Evolutionary conservation across 2,888 invertebrate species (phyloP).

Genomic region (Euzophera pinguis): DNA sequence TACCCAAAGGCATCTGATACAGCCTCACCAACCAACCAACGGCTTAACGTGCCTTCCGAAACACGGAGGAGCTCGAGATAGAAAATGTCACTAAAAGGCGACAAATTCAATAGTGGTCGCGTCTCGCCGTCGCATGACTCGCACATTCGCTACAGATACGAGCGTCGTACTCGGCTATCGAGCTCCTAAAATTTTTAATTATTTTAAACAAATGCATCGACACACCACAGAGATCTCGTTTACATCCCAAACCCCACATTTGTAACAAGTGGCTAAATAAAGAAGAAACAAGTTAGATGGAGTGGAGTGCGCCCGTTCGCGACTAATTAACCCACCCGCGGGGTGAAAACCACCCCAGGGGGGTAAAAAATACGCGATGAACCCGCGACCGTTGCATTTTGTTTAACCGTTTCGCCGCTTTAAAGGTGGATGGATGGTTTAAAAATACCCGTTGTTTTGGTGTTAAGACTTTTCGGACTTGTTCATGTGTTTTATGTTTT

Average conservation of each 20-base stretch:
- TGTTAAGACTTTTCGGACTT: neutral
- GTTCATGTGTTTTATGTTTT: neutral
- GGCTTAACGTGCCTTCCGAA: no score
- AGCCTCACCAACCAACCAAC: no score
- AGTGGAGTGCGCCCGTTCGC: slow-evolving; percentile 73
- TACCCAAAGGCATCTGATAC: no score
- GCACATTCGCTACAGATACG: no score
- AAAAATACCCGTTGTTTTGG: neutral
- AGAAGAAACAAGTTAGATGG: slow-evolving; percentile 77
- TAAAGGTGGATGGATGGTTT: neutral
- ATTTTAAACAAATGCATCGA: neutral
- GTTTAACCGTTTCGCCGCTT: slow-evolving; percentile 13
- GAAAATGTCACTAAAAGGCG: no score
- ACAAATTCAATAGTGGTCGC: no score
- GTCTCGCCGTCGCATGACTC: no score
- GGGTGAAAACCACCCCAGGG: slow-evolving; percentile 37
- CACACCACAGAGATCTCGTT: slow-evolving; percentile 25
- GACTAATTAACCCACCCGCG: slow-evolving; percentile 73
- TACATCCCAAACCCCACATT: slow-evolving; percentile 51
- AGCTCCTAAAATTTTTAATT: no score
- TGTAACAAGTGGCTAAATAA: slow-evolving; percentile 77
- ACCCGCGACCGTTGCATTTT: slow-evolving; percentile 15
- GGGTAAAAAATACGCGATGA: slow-evolving; percentile 57
- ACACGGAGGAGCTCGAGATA: no score
- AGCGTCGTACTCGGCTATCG: no score